Base-by-base conservation (phyloP, 2,888 invertebrate genomes). In the Philhelius pedissequus region DNA sequence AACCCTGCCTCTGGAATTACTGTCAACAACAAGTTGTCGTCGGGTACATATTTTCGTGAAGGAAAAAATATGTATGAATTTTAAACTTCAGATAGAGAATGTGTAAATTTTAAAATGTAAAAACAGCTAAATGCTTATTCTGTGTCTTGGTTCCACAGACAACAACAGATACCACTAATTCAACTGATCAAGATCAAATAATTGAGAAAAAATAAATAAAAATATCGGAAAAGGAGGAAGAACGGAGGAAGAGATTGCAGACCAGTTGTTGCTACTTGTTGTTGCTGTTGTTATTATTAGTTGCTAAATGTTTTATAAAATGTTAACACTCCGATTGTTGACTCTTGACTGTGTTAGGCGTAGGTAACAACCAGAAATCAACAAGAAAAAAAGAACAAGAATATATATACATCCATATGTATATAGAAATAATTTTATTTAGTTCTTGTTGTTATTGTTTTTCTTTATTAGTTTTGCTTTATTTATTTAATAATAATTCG, bases 321-420 rank as follows among this genome's bases (percentile, higher is more conserved):
- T 74, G 38, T 83, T 78, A 78, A 79, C 66, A 83, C 78, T 78
- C 50, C 45, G 68, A 68, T 69, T 58, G 35, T 20, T 60, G 40
- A 25, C 3, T n/a, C 9, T 20, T 50, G 50, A 50, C 15, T 71
- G 64, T 75, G 60, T 76, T 76, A 77, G 78, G 32, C 70, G 66
- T 78, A n/a, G n/a, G n/a, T n/a, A 70, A 83, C 74, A 74, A 78
- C 62, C 68, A 74, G 69, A 83, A 83, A 79, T 78, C 70, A 45
- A 66, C 73, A 6, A 78, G 64, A 69, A 4, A 74, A 83, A 38
- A 48, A 18, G 9, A 35, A 56, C 54, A 13, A 32, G 45, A 30
- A n/a, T n/a, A 43, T 13, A 32, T 22, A n/a, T 13, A 35, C 5
- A 22, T 8, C 20, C 22, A 64, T 30, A n/a, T 32, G 1, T 56